Evolutionary conservation across 2,113 vertebrate species (phyloP).

Genomic region (Piprites chloris): DNA sequence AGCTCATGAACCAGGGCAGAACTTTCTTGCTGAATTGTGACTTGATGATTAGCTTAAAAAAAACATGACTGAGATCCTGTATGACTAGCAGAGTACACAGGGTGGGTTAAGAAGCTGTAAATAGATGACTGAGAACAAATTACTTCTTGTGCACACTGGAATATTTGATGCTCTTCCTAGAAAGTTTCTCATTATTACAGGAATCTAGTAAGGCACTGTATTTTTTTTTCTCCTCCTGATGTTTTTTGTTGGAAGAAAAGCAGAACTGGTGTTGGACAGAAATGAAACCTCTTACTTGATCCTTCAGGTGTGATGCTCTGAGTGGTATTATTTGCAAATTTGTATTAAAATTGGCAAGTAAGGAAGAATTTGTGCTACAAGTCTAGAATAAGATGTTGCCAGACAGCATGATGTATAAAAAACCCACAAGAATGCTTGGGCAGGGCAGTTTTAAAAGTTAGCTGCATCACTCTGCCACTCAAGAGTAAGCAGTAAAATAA

Average conservation of each 20-base stretch:
- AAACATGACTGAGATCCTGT: neutral
- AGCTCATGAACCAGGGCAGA: neutral
- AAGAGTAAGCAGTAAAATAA: neutral
- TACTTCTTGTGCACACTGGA: neutral
- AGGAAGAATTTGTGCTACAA: neutral
- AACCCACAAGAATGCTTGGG: neutral
- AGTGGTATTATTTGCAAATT: neutral
- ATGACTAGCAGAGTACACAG: neutral
- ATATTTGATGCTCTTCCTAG: neutral
- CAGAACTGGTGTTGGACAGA: neutral
- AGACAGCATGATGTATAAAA: neutral
- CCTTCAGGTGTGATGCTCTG: neutral
- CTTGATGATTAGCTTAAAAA: neutral
- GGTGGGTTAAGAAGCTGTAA: neutral
- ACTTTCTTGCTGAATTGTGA: neutral
- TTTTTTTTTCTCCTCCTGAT: neutral
- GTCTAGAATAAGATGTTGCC: neutral
- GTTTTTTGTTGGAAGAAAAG: neutral
- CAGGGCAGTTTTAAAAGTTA: neutral
- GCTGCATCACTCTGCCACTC: neutral
- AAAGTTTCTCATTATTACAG: neutral
- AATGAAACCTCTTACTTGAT: neutral
- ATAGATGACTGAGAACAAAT: neutral
- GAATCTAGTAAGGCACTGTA: neutral
- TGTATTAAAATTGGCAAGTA: neutral